Evolutionary conservation across 2,888 invertebrate genomes (phyloP), one percentile per base, ranked within the genome.

Genomic region (Coleophora flavipennella): DNA sequence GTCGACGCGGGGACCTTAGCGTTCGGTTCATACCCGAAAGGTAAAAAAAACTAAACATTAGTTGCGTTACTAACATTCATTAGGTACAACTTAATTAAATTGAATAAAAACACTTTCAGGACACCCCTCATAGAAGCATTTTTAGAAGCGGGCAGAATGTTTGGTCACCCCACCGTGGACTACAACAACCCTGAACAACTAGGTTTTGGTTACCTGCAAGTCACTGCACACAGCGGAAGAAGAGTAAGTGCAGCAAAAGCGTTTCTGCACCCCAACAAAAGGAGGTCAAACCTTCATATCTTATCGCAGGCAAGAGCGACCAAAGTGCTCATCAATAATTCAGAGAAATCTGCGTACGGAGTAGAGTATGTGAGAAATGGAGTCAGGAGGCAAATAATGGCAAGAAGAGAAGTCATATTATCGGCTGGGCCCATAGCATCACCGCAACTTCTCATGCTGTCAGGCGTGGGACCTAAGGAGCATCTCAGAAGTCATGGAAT

Each of bases 361-460:
- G 86, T 91, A 0, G 66, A 86, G 49, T 87, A 88, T 41, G 66
- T 78, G 0, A 67, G 78, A 31, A 71, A 80, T 39, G 72, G 77
- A 1, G 51, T 71, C 40, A 67, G 63, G 33, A 67, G 71, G 26
- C 68, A 69, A 34, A 87, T 88, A 0, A 60, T 56, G 40, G 91
- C 90, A 0, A 74, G 84, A 33, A 88, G 86, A 52, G 92, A 92
- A 69, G 88, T 94, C 0, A 90, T 95, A 40, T 46, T 94, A 2
- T 89, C 91, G 8, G 92, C 90, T 1, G 94, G 94, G 0, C 88
- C 93, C 0, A 90, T 95, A 41, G 93, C 92, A 51, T 89, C 91
- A 1, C 94, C 95, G 0, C 95, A 95, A 59, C 65, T 96, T 8
- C 84, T 95, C 6, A 92, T 95, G 93, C 64, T 93, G 12, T 92